These are phyloP conservation scores for Digitonthophagus gazella DNA, from an alignment of 2,888 invertebrate genomes.

Conservation along the genomic window DNA sequence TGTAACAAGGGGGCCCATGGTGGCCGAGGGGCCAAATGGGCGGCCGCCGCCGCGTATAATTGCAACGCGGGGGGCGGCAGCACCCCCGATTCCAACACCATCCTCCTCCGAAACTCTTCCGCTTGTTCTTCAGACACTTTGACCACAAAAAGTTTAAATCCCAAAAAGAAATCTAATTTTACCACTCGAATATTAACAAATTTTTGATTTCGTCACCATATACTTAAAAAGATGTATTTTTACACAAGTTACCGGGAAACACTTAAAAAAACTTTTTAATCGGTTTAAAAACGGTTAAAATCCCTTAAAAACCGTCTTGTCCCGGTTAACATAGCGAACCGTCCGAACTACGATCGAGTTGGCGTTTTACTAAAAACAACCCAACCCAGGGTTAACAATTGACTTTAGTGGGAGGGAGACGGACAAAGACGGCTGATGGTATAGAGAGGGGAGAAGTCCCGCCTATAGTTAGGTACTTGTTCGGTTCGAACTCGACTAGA, in stretches of 20 bases:
- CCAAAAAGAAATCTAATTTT: background rate
- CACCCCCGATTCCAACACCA: constrained; percentile 61
- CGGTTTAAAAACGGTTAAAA: too few relatives aligned
- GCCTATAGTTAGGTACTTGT: too few relatives aligned
- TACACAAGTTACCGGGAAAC: too few relatives aligned
- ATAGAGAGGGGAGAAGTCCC: constrained; percentile 1
- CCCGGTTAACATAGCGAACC: constrained; percentile 2
- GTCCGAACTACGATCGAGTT: constrained; percentile 26
- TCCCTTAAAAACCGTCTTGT: background rate
- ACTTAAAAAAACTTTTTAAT: too few relatives aligned
- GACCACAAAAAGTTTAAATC: constrained; percentile 4
- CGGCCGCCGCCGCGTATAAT: constrained; percentile 69
- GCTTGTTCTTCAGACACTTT: constrained; percentile 34
- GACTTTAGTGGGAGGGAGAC: constrained; percentile 32
- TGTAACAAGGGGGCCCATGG: constrained; percentile 52
- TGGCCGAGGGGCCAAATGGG: constrained; percentile 63
- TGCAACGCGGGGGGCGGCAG: constrained; percentile 67
- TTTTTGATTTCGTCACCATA: background rate
- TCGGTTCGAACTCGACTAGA: too few relatives aligned
- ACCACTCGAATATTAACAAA: background rate
- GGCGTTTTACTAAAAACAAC: constrained; percentile 45
- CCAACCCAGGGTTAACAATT: constrained; percentile 28
- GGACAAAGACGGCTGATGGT: too few relatives aligned
- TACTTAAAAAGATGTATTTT: too few relatives aligned
- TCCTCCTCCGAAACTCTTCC: too few relatives aligned